Conservation (phyloP, 2,888 invertebrate genomes). For the Ophion obscuratus region DNA sequence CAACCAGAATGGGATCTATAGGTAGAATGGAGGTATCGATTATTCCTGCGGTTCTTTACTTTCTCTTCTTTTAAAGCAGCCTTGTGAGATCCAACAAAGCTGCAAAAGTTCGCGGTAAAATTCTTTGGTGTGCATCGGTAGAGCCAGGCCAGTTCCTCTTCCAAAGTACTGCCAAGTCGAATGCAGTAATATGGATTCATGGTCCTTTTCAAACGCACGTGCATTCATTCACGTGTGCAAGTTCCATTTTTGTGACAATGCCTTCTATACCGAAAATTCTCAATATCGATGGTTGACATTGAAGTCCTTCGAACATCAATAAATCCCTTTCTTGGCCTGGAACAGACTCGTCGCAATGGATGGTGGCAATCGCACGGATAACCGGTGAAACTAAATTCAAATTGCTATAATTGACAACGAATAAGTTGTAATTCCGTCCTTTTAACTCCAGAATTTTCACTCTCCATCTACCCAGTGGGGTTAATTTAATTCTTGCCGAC, state of each 20-base stretch:
- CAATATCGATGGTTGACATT: background rate
- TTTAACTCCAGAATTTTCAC: constrained; percentile 42
- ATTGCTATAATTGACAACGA: constrained; percentile 69
- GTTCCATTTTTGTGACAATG: background rate
- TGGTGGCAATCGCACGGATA: constrained; percentile 24
- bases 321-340: background rate
- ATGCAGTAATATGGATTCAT: background rate
- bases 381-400: constrained; percentile 60
- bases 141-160: background rate
- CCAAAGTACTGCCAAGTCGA: background rate
- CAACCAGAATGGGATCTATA: constrained; percentile 16
- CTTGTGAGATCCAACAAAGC: background rate
- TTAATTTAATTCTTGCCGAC: constrained; percentile 74
- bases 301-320: background rate
- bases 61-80: background rate
- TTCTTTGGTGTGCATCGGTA: background rate
- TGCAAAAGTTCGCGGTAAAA: background rate
- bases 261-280: background rate
- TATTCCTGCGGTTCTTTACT: background rate
- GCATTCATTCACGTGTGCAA: background rate
- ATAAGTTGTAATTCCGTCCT: constrained; percentile 69
- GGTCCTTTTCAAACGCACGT: background rate
- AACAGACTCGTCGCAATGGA: background rate
- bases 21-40: constrained; percentile 12
- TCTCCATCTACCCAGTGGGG: constrained; percentile 31